phyloP scores from a whole-genome alignment of 37 sponge, comb jelly and placozoan species.

The Mnemiopsis leidyi region DNA sequence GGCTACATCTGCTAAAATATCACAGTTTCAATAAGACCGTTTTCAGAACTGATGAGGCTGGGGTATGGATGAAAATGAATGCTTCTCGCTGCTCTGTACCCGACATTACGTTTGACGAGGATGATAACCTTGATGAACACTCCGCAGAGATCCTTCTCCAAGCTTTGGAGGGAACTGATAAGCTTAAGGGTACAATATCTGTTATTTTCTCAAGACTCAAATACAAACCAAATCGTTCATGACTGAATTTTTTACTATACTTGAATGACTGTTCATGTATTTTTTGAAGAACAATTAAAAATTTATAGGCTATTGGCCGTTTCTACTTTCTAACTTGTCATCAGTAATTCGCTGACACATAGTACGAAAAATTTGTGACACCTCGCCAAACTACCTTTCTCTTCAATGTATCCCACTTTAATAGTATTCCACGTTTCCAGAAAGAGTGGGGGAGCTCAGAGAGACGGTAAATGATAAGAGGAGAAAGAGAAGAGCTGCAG shows the following conservation, averaged over 20 bases:
- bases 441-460: neutral
- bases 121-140: neutral
- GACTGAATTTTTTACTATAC: too few relatives aligned
- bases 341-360: too few relatives aligned
- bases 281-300: too few relatives aligned
- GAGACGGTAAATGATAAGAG: neutral
- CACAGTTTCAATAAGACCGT: neutral
- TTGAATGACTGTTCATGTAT: too few relatives aligned
- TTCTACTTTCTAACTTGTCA: too few relatives aligned
- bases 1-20: neutral
- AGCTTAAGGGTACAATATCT: neutral
- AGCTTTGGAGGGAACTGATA: neutral
- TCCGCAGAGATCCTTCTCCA: neutral
- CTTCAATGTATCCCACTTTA: too few relatives aligned
- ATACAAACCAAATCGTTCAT: too few relatives aligned
- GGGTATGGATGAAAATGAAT: neutral
- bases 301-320: too few relatives aligned
- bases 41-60: neutral
- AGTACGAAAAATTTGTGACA: too few relatives aligned
- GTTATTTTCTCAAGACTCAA: too few relatives aligned
- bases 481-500: neutral
- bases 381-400: too few relatives aligned
- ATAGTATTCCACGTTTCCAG: too few relatives aligned
- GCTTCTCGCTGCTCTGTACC: neutral
- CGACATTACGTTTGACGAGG: conserved; percentile 27